A percentile compares a stretch with the other conserved stretches of the same genome.
Evolutionary conservation across 2,797 vertebrate species (phyloP).

Genomic region (Sebastes hubbsi): DNA sequence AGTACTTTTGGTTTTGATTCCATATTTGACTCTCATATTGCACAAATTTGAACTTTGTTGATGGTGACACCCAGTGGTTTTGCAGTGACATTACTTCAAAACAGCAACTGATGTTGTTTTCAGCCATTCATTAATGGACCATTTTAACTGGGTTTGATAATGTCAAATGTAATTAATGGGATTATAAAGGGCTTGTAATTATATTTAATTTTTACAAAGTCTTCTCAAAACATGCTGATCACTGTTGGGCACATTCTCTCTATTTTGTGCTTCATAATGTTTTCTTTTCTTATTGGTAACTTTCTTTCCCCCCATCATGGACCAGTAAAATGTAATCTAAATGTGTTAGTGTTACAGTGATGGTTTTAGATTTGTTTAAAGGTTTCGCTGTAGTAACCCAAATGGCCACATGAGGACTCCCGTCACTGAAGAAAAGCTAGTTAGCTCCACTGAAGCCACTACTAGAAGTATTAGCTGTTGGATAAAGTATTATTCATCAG

Average conservation of each 20-base stretch:
- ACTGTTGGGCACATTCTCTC: neutral
- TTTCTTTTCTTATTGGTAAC: neutral
- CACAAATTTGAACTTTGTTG: neutral
- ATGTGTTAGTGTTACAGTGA: fast-evolving
- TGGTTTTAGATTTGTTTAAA: neutral
- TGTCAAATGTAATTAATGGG: neutral
- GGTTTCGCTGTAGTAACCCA: slow-evolving; percentile 16
- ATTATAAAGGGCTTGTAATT: neutral
- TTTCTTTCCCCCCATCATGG: too few species aligned
- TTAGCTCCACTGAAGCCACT: neutral
- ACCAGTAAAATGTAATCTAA: neutral
- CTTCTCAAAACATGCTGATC: neutral
- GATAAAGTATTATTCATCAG: neutral
- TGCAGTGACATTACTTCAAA: neutral
- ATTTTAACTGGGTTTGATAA: neutral
- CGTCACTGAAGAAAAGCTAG: neutral
- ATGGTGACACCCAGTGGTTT: slow-evolving; percentile 31
- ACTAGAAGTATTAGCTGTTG: neutral
- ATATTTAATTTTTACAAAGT: neutral
- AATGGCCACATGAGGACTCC: slow-evolving; percentile 58
- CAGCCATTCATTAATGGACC: neutral
- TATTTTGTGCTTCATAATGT: neutral
- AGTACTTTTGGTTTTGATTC: neutral
- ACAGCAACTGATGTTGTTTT: neutral
- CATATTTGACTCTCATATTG: neutral